Evolutionary conservation across 2,888 invertebrate genomes (phyloP), one percentile per base, ranked within the genome.

Genomic region (Ametastegia equiseti): DNA sequence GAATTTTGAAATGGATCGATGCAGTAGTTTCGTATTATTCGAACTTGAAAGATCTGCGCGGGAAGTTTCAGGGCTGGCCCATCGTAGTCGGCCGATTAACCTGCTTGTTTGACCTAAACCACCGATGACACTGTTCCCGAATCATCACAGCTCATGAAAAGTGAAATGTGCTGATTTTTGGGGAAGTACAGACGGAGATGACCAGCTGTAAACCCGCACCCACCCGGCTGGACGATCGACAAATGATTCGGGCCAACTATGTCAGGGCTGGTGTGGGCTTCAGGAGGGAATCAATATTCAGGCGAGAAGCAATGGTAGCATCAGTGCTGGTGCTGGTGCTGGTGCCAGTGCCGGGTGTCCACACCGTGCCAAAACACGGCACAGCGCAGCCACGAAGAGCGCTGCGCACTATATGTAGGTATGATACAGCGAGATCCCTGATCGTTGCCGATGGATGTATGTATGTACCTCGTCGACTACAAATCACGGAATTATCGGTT

Each of bases 401-500:
- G 36, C 39, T 39, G 71, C 71, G 71, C 47, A 47, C 47, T 19
- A 69, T 69, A 0, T n/a, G n/a, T 1, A 63, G 30, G 27, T 63
- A 30, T 7, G n/a, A 6, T 0, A 9, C 27, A 6, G 15, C 15
- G 47, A 30, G 75, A 50, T 36, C 75, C 50, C 50, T 23, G 47
- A 71, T 71, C 30, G 50, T 54, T 39, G 19, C 19, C 50, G 75
- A 33, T 19, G 19, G 33, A 5, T 30, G 50, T 50, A 19, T 11
- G 23, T 42, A 36, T 27, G 36, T 30, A 75, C 50, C 45, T 54
- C 54, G 42, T 69, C 83, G 87, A 87, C 86, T 86, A 85, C 85
- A 86, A 89, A 89, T 88, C 84, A 81, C 80, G 81, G 67, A 78
- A 87, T 89, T 87, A 87, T 85, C 84, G 67, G 83, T 69, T 83